These are phyloP conservation scores for Protosalanx chinensis DNA, from an alignment of 2,797 vertebrate species.

Conservation along the genomic window DNA sequence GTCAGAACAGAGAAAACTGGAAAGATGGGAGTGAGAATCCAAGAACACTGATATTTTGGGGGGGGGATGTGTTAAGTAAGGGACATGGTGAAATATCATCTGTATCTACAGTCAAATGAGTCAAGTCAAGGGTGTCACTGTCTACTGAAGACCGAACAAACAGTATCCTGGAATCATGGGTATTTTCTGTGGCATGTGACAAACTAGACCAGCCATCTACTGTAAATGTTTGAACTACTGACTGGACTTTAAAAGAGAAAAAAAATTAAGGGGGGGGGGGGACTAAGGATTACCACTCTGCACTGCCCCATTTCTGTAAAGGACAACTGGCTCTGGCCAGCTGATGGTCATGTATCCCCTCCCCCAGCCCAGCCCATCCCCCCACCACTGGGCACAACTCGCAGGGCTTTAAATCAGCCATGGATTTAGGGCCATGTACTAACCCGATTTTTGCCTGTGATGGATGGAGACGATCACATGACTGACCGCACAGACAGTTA, in stretches of 20 bases:
- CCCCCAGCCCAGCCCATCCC: conserved; percentile 20
- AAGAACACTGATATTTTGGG: conserved; percentile 27
- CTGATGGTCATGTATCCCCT: conserved; percentile 16
- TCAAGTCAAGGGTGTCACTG: conserved; percentile 31
- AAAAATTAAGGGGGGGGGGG: not conserved
- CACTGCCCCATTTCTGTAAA: conserved; percentile 7
- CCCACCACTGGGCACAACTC: conserved; percentile 31
- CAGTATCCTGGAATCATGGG: not conserved
- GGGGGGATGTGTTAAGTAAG: conserved; percentile 12
- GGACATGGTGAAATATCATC: conserved; percentile 12
- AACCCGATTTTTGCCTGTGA: conserved; percentile 18
- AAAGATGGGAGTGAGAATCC: conserved; percentile 6
- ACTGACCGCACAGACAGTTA: no score
- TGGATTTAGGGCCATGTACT: conserved; percentile 40
- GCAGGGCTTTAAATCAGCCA: conserved; percentile 21
- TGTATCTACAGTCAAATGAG: conserved; percentile 41
- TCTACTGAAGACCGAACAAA: not conserved
- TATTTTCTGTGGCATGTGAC: not conserved
- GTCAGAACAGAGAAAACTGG: conserved; percentile 17
- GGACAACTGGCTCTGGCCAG: not conserved
- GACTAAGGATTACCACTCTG: not conserved
- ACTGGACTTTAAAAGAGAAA: not conserved
- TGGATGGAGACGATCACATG: not conserved
- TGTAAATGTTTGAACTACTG: not conserved
- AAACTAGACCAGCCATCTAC: not conserved